Evolutionary conservation across 2,113 vertebrate genomes (phyloP).

Genomic region (Oriolus oriolus): DNA sequence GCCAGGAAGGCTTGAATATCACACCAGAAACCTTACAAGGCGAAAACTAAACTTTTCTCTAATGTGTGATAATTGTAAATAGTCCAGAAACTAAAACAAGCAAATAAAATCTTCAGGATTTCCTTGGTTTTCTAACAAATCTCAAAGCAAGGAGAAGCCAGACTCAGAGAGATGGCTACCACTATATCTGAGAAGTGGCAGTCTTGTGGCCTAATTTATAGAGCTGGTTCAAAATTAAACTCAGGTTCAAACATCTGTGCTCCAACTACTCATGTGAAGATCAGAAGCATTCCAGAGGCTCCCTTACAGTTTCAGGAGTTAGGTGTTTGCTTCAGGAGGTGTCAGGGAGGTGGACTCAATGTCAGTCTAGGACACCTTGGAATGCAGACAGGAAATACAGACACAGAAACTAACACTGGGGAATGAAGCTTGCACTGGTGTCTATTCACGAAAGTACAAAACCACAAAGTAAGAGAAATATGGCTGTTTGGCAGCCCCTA

Average conservation of each 20-base stretch:
- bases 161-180: neutral
- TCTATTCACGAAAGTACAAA: neutral
- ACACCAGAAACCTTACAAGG: neutral
- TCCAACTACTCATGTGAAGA: neutral
- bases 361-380: neutral
- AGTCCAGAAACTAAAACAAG: neutral
- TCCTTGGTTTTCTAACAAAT: neutral
- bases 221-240: neutral
- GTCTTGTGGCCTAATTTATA: neutral
- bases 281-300: neutral
- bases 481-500: neutral
- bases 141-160: neutral
- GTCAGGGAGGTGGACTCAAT: neutral
- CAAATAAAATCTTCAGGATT: neutral
- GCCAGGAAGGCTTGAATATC: neutral
- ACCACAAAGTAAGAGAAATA: neutral
- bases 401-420: neutral
- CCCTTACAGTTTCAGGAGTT: neutral
- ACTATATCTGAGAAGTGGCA: neutral
- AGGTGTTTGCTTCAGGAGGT: neutral
- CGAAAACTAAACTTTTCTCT: neutral
- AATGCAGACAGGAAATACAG: accelerated
- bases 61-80: neutral
- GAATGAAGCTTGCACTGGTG: neutral
- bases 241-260: accelerated